phyloP scores from a whole-genome alignment of 2,888 invertebrate species.

The Allophyes oxyacanthae region DNA sequence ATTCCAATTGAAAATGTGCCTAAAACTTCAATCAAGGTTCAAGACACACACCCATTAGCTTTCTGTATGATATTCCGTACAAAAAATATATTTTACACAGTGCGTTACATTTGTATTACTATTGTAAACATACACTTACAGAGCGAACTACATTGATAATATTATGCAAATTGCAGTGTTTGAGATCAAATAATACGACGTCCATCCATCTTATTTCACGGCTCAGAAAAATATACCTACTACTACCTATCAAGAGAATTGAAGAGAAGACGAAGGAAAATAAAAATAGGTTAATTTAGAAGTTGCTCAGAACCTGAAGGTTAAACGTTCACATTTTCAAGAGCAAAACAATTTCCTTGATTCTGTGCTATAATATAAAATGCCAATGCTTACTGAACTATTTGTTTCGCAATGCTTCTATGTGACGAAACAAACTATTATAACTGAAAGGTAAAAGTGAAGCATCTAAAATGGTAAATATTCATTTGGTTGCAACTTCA shows the following conservation, averaged over 20 bases:
- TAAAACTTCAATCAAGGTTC: slow-evolving; percentile 14
- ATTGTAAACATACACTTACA: slow-evolving; percentile 34
- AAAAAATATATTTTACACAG: too few species aligned
- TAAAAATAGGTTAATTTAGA: slow-evolving; percentile 7
- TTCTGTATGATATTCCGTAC: not conserved
- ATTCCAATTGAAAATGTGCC: slow-evolving; percentile 33
- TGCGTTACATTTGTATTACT: slow-evolving; percentile 12
- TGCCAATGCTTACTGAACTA: slow-evolving; percentile 17
- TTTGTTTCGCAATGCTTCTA: not conserved
- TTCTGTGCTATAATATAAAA: slow-evolving; percentile 19
- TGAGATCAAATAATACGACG: slow-evolving; percentile 1
- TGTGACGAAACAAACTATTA: not conserved
- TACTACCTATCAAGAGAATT: not conserved
- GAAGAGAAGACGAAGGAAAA: slow-evolving; percentile 5
- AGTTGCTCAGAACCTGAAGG: slow-evolving; percentile 34
- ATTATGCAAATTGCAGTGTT: slow-evolving; percentile 46
- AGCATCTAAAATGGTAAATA: slow-evolving; percentile 5
- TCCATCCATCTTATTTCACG: slow-evolving; percentile 11
- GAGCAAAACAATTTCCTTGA: slow-evolving; percentile 29
- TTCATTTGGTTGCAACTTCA: slow-evolving; percentile 5
- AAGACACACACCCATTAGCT: not conserved
- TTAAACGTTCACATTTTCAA: slow-evolving; percentile 31
- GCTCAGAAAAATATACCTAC: not conserved
- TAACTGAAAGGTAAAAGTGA: slow-evolving; percentile 16
- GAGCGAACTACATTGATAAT: slow-evolving; percentile 32